phyloP scores from a whole-genome alignment of 2,113 vertebrate genomes.

The Otolemur garnettii region DNA sequence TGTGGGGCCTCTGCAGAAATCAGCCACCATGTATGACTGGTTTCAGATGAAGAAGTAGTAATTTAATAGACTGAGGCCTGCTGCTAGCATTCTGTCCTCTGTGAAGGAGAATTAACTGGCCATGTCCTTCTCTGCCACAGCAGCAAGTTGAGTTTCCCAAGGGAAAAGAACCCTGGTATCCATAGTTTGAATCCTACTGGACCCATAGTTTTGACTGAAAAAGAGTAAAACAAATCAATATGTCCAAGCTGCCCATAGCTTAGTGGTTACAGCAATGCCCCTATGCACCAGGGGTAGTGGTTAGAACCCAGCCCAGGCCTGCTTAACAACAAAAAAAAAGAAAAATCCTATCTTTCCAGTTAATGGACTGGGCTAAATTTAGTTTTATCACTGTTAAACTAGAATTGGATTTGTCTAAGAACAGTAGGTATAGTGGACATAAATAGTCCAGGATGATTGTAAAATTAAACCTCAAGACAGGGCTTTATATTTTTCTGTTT shows the following conservation, averaged over 20 bases:
- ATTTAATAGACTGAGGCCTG: neutral
- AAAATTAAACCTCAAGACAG: neutral
- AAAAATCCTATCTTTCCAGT: neutral
- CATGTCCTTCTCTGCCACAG: neutral
- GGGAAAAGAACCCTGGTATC: neutral
- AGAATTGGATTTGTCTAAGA: neutral
- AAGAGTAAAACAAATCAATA: neutral
- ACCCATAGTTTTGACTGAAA: slow-evolving; percentile 42
- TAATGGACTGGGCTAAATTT: slow-evolving; percentile 22
- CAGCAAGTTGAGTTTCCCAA: neutral
- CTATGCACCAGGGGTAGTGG: too few species aligned
- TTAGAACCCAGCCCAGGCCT: too few species aligned
- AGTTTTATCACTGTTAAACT: slow-evolving; percentile 31
- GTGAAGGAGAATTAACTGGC: neutral
- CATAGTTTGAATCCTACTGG: slow-evolving; percentile 10
- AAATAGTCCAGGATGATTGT: slow-evolving; percentile 30
- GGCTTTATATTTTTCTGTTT: slow-evolving; percentile 10
- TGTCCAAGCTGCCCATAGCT: too few species aligned
- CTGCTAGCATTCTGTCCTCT: neutral
- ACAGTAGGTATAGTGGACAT: neutral
- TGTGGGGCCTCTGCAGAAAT: neutral
- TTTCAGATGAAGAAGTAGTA: neutral
- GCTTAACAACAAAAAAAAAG: too few species aligned
- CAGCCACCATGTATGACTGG: neutral
- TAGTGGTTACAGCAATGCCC: too few species aligned